Evolutionary conservation across 1,140 invertebrate species (phyloP), one percentile per base, ranked within the genome.

Genomic region (Monochamus saltuarius): DNA sequence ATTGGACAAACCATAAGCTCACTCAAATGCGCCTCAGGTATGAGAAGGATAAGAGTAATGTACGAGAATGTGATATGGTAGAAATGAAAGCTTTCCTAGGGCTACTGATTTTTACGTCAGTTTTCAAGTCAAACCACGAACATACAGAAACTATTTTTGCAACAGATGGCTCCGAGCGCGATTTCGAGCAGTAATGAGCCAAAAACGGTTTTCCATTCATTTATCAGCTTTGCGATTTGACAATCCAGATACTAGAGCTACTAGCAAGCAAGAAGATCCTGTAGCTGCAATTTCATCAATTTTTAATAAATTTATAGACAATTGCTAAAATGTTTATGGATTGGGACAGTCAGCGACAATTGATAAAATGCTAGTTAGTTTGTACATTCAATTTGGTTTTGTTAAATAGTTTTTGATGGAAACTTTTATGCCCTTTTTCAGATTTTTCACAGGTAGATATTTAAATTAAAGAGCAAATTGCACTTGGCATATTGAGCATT

Each of bases 151-250:
- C 49, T 29, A 1, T 61, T 17, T 61, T 61, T 49, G 55, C 46
- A n/a, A 53, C 53, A 14, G 60, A 62, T 62, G 60, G 46, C 17
- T 52, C 60, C 10, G 60, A 54, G 7, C 13, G 54, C 11, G 55
- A 53, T 62, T 62, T 56, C 14, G 54, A 17, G 40, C 40, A n/a
- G 29, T 17, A 35, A 45, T 62, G 51, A 43, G 37, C 8, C 22
- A 45, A 11, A 36, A 29, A 29, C 2, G 22, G 6, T 29, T 29
- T 29, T 2, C 22, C 6, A 6, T 29, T 29, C 22, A 3, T 29
- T 29, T 29, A 29, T 2, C 22, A 2, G 6, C 22, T 6, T 3
- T 29, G 6, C 22, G 22, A 6, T 29, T 29, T 2, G 22, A 29
- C 22, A 29, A 29, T 29, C 22, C 22, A 3, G 22, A 2, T 3